Base-by-base conservation (phyloP, 2,888 invertebrate genomes). In the Phragmatobia fuliginosa region DNA sequence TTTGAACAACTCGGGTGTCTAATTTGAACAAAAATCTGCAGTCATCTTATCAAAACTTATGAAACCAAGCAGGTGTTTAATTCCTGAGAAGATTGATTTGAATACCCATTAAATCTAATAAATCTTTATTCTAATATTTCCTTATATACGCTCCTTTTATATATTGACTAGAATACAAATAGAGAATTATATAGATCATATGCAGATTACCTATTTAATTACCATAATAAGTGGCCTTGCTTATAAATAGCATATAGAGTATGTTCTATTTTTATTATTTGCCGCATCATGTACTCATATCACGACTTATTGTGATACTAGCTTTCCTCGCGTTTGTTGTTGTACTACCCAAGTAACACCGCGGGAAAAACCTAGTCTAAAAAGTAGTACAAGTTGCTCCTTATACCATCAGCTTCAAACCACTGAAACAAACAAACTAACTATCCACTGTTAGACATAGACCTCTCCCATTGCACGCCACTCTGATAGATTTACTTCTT, bases 201-300 rank as follows among this genome's bases (percentile, higher is more conserved):
- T 56, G 59, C 70, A 49, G 80, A 82, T 81, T 16, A 16, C 16
- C 14, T 68, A 76, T 28, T 75, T 62, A 1, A 82, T 82, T 82
- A 70, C 41, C 78, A 81, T 82, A 77, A 67, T 78, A 71, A 70
- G 45, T 75, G 68, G 74, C 71, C 71, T 75, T 66, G 74, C 75
- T 72, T 77, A 73, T 74, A 81, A 80, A 80, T 80, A 77, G 71
- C 49, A 21, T 60, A 74, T 77, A 72, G 56, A 77, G 77, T 74
- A 66, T 69, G 67, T 58, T 73, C 75, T 78, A 73, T 78, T 78
- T 78, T 78, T 66, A 71, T 52, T n/a, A 52, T 16, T 14, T 71
- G 68, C 68, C 73, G 59, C 70, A 75, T 33, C 28, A 25, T 52
- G 25, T 56, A 56, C 10, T 45, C 63, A n/a, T 10, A 25, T 49